Evolutionary conservation across 2,888 invertebrate species (phyloP).

Genomic region (Frankliniella fusca): DNA sequence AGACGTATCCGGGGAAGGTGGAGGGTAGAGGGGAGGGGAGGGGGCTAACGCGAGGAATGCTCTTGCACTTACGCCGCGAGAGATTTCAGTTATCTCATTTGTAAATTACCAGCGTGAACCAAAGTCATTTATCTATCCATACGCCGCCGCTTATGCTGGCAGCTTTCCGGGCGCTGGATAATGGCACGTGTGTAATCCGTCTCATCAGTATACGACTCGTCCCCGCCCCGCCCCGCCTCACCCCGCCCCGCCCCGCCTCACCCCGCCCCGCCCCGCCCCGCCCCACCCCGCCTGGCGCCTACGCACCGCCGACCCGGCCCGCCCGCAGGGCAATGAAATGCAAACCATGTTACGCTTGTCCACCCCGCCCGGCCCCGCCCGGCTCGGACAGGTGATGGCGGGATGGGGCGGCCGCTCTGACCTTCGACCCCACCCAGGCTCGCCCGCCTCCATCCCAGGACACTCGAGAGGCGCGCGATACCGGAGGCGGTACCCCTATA

Average conservation of each 20-base stretch:
- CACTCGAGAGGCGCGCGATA: too few species aligned
- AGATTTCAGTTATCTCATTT: too few species aligned
- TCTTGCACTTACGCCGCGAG: background rate
- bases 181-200: too few species aligned
- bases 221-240: too few species aligned
- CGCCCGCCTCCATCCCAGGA: too few species aligned
- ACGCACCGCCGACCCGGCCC: background rate
- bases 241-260: too few species aligned
- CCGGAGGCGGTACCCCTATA: too few species aligned
- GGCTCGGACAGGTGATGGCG: background rate
- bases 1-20: background rate
- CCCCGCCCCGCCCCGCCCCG: too few species aligned
- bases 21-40: background rate
- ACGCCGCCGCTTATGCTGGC: background rate
- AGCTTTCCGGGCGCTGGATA: background rate
- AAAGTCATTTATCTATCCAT: background rate
- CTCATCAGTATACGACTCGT: too few species aligned
- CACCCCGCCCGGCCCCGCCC: background rate
- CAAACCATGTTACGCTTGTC: constrained; percentile 22
- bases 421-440: too few species aligned
- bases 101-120: background rate
- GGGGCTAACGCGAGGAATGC: background rate
- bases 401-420: background rate
- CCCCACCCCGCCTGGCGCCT: background rate
- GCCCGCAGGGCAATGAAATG: background rate